These are phyloP conservation scores for Lagodon rhomboides DNA, from an alignment of 2,797 vertebrate genomes.

Conservation along the genomic window DNA sequence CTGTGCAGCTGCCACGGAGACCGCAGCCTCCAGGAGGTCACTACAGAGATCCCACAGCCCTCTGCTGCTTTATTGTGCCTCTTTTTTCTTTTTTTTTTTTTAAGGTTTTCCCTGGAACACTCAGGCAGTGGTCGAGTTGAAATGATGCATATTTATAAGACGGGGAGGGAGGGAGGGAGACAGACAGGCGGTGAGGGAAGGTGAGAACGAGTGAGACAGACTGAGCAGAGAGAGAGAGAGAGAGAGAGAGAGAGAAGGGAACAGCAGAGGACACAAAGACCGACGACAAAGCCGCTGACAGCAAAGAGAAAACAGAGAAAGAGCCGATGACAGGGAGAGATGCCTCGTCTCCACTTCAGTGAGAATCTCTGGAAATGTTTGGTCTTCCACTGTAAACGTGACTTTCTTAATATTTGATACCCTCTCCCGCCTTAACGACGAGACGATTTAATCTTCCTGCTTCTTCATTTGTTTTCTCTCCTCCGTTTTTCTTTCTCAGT, in stretches of 20 bases:
- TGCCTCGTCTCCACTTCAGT: conserved; percentile 18
- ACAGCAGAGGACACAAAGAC: conserved; percentile 49
- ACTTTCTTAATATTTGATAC: conserved; percentile 87
- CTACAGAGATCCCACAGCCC: conserved; percentile 54
- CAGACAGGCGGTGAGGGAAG: conserved; percentile 42
- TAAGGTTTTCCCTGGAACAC: conserved; percentile 62
- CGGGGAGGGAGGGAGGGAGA: conserved; percentile 16
- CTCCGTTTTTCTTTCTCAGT: conserved; percentile 30
- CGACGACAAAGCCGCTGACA: conserved; percentile 37
- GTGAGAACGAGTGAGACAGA: conserved; percentile 35
- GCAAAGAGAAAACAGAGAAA: conserved; percentile 33
- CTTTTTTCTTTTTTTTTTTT: conserved; percentile 22
- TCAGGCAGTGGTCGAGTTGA: conserved; percentile 42
- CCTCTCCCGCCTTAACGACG: conserved; percentile 70
- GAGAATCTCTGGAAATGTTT: conserved; percentile 27
- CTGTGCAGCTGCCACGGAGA: conserved; percentile 64
- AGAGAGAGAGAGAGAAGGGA: conserved; percentile 8
- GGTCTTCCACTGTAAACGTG: conserved; percentile 33
- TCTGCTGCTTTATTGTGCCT: conserved; percentile 43
- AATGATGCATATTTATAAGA: conserved; percentile 74
- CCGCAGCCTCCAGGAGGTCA: conserved; percentile 63
- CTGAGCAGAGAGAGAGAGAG: background rate
- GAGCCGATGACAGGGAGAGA: conserved; percentile 43
- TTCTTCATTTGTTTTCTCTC: conserved; percentile 26
- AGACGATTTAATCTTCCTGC: conserved; percentile 77